Evolutionary conservation across 2,797 vertebrate genomes (phyloP).

Genomic region (Tapirus indicus): DNA sequence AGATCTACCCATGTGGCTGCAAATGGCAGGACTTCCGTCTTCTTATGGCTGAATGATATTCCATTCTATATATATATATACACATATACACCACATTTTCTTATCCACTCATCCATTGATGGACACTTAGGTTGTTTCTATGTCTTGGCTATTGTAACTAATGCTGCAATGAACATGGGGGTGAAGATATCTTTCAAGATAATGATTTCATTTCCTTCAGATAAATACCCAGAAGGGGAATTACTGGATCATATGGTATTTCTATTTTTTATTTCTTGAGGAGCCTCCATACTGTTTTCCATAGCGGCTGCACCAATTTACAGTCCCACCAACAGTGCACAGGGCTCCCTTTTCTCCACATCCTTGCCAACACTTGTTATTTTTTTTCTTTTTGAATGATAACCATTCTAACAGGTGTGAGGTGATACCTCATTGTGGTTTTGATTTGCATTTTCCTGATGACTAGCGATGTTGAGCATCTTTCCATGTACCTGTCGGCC

Average conservation of each 20-base stretch:
- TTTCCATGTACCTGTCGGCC: not conserved
- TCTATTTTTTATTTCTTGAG: not conserved
- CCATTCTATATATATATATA: not conserved
- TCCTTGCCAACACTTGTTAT: not conserved
- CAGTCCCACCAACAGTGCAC: not conserved
- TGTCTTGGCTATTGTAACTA: not conserved
- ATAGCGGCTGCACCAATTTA: not conserved
- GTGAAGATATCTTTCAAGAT: not conserved
- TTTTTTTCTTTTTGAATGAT: not conserved
- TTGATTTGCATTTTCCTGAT: not conserved
- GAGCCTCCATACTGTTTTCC: not conserved
- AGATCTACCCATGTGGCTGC: not conserved
- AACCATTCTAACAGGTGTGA: not conserved
- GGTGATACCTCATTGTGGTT: not conserved
- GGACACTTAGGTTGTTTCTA: not conserved
- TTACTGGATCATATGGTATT: not conserved
- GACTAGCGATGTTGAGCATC: not conserved
- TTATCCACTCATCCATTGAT: not conserved
- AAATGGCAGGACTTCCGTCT: not conserved
- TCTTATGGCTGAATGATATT: not conserved
- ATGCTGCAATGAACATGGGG: not conserved
- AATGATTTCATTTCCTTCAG: not conserved
- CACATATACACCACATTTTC: not conserved
- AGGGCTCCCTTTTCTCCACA: not conserved
- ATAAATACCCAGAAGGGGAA: not conserved